These are phyloP conservation scores for Epistrophella euchroma DNA, from an alignment of 2,888 invertebrate species.

Conservation along the genomic window DNA sequence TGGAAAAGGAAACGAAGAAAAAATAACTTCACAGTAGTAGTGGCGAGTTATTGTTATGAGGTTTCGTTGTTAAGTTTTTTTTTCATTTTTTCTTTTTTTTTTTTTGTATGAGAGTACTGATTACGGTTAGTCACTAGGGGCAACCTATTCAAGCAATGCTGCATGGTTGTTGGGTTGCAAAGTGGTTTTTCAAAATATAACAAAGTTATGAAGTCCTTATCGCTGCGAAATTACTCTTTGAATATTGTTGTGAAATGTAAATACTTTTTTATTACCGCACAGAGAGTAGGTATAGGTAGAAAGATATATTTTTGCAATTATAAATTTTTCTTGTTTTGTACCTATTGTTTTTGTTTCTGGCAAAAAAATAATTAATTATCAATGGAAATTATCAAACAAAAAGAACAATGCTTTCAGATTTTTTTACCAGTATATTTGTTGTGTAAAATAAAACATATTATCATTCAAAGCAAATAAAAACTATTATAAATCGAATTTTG, in stretches of 20 bases:
- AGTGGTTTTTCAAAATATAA: constrained; percentile 50
- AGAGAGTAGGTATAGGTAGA: not conserved
- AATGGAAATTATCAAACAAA: too few species aligned
- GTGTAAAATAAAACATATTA: too few species aligned
- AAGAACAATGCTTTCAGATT: too few species aligned
- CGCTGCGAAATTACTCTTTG: constrained; percentile 11
- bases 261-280: constrained; percentile 5
- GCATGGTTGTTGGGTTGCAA: constrained; percentile 29
- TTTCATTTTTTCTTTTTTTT: constrained; percentile 1
- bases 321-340: not conserved
- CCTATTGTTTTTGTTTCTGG: not conserved
- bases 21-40: constrained; percentile 46
- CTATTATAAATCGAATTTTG: too few species aligned
- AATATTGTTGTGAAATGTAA: constrained; percentile 9
- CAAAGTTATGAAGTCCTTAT: constrained; percentile 38
- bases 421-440: too few species aligned
- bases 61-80: constrained; percentile 45
- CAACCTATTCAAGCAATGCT: constrained; percentile 29
- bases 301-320: not conserved
- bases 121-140: constrained; percentile 9
- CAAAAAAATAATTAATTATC: not conserved
- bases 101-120: constrained; percentile 14
- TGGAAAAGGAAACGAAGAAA: constrained; percentile 20
- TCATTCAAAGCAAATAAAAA: too few species aligned
- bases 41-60: constrained; percentile 66